A percentile compares a stretch with the other conserved stretches of the same genome.
Evolutionary conservation across 2,888 invertebrate species (phyloP).

Genomic region (Physocephala rufipes): DNA sequence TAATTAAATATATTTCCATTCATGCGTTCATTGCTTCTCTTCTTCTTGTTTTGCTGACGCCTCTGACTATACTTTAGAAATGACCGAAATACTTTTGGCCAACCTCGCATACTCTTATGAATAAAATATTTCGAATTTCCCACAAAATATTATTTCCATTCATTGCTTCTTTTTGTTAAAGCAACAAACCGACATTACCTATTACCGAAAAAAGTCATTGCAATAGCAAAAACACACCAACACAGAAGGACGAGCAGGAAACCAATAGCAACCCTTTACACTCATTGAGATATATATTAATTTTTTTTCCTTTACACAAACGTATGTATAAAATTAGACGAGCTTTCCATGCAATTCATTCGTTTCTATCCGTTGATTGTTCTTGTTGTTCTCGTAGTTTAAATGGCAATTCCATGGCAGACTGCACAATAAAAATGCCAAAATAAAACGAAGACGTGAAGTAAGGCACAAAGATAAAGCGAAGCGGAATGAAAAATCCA

Average conservation of each 20-base stretch:
- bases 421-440: conserved; percentile 40
- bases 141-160: conserved; percentile 21
- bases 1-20: too few relatives aligned
- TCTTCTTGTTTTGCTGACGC: background rate
- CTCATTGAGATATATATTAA: conserved; percentile 16
- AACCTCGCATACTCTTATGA: conserved; percentile 30
- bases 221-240: background rate
- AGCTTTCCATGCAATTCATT: conserved; percentile 22
- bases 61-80: background rate
- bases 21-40: too few relatives aligned
- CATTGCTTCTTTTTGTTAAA: conserved; percentile 25
- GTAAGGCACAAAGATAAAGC: background rate
- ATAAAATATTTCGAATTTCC: conserved; percentile 36
- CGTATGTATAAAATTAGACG: background rate
- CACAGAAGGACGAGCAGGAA: conserved; percentile 26
- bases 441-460: background rate
- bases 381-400: conserved; percentile 21
- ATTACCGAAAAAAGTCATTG: background rate
- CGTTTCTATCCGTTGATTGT: conserved; percentile 16
- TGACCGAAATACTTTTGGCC: conserved; percentile 1
- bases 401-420: conserved; percentile 45
- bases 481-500: background rate
- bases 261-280: conserved; percentile 32
- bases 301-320: too few relatives aligned
- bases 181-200: conserved; percentile 8